Percentiles rank a stretch among this genome's conserved stretches.
Evolutionary conservation across 2,113 vertebrate genomes (phyloP).

Genomic region (Amphilophus citrinellus): DNA sequence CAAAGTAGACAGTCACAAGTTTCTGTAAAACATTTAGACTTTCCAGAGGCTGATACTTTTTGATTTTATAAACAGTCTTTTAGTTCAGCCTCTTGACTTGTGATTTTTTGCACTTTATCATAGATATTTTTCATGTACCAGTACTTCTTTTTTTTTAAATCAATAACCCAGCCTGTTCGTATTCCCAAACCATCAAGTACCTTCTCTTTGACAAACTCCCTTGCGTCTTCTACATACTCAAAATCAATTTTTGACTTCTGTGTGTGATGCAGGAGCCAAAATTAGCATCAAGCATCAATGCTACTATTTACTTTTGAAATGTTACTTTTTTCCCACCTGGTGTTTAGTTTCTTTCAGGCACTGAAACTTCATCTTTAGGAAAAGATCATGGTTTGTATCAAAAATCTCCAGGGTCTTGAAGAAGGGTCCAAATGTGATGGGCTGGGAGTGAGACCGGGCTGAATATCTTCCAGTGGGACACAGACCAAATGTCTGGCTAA

Average conservation of each 20-base stretch:
- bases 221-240: neutral
- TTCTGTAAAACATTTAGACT: neutral
- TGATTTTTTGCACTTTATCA: neutral
- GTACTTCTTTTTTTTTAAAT: neutral
- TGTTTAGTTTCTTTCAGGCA: neutral
- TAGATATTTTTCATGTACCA: neutral
- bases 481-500: neutral
- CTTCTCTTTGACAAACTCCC: neutral
- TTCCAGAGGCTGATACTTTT: neutral
- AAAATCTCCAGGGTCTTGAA: neutral
- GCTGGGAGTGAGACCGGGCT: neutral
- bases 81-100: neutral
- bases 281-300: no score
- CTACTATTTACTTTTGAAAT: no score
- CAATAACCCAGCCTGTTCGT: neutral
- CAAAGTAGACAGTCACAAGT: neutral
- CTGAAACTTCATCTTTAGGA: neutral
- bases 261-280: neutral
- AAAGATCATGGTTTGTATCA: neutral
- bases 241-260: neutral
- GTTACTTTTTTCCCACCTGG: no score
- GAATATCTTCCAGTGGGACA: constrained; percentile 1
- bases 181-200: neutral
- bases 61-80: neutral
- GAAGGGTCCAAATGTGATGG: neutral